Base-by-base conservation (phyloP, 1,140 invertebrate species). In the Drosophila ironensis region DNA sequence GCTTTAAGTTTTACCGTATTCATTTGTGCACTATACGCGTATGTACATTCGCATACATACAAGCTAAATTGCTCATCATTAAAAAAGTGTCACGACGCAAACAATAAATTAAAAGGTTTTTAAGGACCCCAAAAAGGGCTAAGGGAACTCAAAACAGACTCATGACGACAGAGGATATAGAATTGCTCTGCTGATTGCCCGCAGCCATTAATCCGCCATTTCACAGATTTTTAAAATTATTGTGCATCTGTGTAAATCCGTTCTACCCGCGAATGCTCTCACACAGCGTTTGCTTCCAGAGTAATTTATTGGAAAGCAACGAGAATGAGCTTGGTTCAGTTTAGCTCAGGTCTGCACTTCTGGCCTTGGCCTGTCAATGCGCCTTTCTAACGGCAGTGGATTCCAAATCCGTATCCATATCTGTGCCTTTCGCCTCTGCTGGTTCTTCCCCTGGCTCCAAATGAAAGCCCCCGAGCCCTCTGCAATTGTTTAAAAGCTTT, bases 401-500 rank as follows among this genome's bases (percentile, higher is more conserved):
- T 25, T 44, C 22, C 4, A 24, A 5, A 25, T 4, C 12, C 2
- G 11, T 9, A 14, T 42, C 19, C 22, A 3, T 22, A 28, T 44
- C 11, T 57, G 19, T 24, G 25, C 24, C 53, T 59, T 19, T 9
- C 47, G n/a, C 22, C 11, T 14, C 8, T 25, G 14, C 54, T 46
- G 22, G 19, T 40, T 28, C 30, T 51, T 25, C 24, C 12, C 12
- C 1, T 9, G 12, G 56, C 20, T 17, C 35, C 35, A 59, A 14
- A 11, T 37, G 17, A 9, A n/a, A 25, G 35, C 50, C n/a, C 20
- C 63, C 19, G 24, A 11, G 28, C 64, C 30, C 45, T 19, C 44
- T 24, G 57, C 77, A 82, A 82, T 82, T 84, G 78, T 84, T 84
- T 77, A 84, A 84, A 82, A 82, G 78, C 77, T 84, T 82, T 76